phyloP scores from a whole-genome alignment of 1,140 invertebrate genomes.

The Eubasilissa regina region DNA sequence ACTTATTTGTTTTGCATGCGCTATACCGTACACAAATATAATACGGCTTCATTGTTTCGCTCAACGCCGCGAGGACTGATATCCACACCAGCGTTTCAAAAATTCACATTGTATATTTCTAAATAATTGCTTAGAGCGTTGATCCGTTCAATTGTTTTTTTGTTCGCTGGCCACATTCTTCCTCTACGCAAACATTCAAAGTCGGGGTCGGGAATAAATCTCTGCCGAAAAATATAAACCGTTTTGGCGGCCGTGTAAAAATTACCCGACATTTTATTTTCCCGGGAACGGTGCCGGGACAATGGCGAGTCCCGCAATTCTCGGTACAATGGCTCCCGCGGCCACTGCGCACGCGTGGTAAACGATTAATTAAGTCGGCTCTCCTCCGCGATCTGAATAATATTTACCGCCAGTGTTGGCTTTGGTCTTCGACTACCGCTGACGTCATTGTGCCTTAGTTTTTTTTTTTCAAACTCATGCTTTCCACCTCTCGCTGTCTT shows the following conservation, averaged over 20 bases:
- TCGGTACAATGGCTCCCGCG: neutral
- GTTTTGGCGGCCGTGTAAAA: constrained; percentile 3
- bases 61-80: neutral
- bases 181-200: neutral
- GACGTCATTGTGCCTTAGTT: neutral
- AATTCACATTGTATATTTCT: neutral
- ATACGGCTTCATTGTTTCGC: neutral
- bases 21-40: neutral
- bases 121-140: constrained; percentile 14
- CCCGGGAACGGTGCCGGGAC: constrained; percentile 4
- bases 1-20: neutral
- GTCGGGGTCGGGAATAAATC: constrained; percentile 20
- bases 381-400: constrained; percentile 11
- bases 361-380: constrained; percentile 43
- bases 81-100: neutral
- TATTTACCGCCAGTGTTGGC: constrained; percentile 26
- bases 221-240: constrained; percentile 29
- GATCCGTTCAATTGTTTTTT: constrained; percentile 40
- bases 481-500: too few relatives aligned
- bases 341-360: neutral
- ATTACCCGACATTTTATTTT: constrained; percentile 25
- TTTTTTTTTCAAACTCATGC: too few relatives aligned
- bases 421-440: neutral
- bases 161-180: neutral
- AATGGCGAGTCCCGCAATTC: constrained; percentile 5